Percentiles rank a stretch among this genome's conserved stretches.
Evolutionary conservation across 2,888 invertebrate species (phyloP).

Genomic region (Scaptomyza reducta): DNA sequence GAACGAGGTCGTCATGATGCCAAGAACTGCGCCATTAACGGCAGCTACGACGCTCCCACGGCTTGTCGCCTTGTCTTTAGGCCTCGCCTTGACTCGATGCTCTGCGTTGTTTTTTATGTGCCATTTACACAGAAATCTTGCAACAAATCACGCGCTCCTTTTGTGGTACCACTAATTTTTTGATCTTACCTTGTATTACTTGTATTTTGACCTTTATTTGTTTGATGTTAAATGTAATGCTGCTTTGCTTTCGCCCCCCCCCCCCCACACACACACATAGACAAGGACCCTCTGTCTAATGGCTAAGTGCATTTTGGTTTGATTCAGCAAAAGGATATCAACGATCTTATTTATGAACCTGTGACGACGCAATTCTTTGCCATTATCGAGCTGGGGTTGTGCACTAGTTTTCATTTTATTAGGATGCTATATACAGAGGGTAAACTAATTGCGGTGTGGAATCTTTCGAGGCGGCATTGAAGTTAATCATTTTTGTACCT

Average conservation of each 20-base stretch:
- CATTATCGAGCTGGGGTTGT: conserved; percentile 62
- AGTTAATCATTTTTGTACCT: conserved; percentile 76
- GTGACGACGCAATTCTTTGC: conserved; percentile 74
- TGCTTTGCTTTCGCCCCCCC: conserved; percentile 28
- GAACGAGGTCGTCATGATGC: conserved; percentile 44
- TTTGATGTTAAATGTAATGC: conserved; percentile 66
- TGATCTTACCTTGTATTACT: conserved; percentile 19
- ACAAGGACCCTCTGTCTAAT: conserved; percentile 27
- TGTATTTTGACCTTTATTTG: conserved; percentile 73
- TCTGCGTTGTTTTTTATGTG: conserved; percentile 55
- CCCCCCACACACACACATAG: no score
- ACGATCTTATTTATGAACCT: conserved; percentile 45
- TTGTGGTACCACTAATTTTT: conserved; percentile 60
- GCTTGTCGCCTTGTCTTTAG: conserved; percentile 12
- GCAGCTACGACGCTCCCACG: conserved; percentile 67
- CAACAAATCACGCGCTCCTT: conserved; percentile 77
- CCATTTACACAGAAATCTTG: conserved; percentile 78
- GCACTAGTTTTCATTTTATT: conserved; percentile 77
- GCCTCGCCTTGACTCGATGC: conserved; percentile 19
- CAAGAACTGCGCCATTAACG: conserved; percentile 68
- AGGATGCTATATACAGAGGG: conserved; percentile 43
- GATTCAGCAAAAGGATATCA: conserved; percentile 42
- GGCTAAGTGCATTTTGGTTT: conserved; percentile 56
- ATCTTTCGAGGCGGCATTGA: conserved; percentile 59
- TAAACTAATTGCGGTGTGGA: conserved; percentile 73